Conservation (phyloP, 2,797 vertebrate genomes). For the Pampus argenteus region DNA sequence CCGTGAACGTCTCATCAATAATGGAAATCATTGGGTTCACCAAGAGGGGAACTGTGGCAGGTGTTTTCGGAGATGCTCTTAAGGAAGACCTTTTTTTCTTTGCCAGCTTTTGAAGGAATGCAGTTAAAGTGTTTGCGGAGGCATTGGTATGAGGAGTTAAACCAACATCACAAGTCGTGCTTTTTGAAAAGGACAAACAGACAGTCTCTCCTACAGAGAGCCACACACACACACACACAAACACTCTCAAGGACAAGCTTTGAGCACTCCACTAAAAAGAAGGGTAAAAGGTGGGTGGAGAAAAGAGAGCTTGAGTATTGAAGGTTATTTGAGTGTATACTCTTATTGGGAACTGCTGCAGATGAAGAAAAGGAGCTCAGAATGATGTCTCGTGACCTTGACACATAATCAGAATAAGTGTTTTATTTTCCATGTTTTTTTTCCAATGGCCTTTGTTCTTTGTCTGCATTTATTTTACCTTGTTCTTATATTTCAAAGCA, state of each 20-base stretch:
- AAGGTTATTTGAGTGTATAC: slow-evolving; percentile 43
- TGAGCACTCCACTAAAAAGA: slow-evolving; percentile 31
- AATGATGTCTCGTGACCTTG: slow-evolving; percentile 31
- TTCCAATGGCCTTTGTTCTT: slow-evolving; percentile 26
- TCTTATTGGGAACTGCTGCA: slow-evolving; percentile 35
- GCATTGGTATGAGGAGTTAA: slow-evolving; percentile 30
- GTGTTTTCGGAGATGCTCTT: slow-evolving; percentile 61
- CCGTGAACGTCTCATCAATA: slow-evolving; percentile 74
- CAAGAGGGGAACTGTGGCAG: slow-evolving; percentile 67
- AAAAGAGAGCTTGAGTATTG: slow-evolving; percentile 1
- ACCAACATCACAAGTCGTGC: neutral
- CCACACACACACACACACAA: slow-evolving; percentile 3
- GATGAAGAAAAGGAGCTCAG: slow-evolving; percentile 43
- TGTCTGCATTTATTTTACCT: neutral
- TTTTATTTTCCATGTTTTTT: slow-evolving; percentile 39
- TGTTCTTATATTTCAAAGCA: slow-evolving; percentile 6
- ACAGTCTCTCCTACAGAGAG: slow-evolving; percentile 10
- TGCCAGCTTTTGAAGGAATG: slow-evolving; percentile 22
- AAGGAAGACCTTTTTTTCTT: slow-evolving; percentile 36
- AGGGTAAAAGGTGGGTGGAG: slow-evolving; percentile 41
- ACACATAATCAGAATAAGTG: slow-evolving; percentile 19
- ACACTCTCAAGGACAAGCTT: slow-evolving; percentile 41
- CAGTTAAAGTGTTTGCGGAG: slow-evolving; percentile 22
- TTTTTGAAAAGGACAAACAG: slow-evolving; percentile 42
- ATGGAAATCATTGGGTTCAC: slow-evolving; percentile 72